These are phyloP conservation scores for Coptodon bakossiorum DNA, from an alignment of 2,113 vertebrate species.

Conservation along the genomic window DNA sequence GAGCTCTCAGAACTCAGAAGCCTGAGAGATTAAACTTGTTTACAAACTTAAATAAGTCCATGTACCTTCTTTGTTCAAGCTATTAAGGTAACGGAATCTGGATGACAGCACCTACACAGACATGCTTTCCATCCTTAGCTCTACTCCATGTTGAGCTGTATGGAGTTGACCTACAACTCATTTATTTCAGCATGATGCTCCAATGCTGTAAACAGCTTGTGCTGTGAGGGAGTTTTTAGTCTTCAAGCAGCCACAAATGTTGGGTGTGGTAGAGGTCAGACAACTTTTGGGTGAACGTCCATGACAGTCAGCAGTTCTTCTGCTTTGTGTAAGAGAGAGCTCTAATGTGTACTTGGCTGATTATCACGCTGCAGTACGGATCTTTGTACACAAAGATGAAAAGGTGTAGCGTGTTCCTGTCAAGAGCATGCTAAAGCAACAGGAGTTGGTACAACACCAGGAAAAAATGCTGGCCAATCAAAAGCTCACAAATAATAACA, in stretches of 20 bases:
- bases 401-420: background rate
- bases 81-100: background rate
- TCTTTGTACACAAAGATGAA: background rate
- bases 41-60: background rate
- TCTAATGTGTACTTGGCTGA: background rate
- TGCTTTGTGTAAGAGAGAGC: background rate
- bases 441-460: background rate
- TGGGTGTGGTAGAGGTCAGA: background rate
- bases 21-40: background rate
- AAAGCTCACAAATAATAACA: background rate
- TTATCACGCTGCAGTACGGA: background rate
- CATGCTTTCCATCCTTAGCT: background rate
- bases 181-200: background rate
- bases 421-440: background rate
- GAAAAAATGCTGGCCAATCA: background rate
- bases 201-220: background rate
- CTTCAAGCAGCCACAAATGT: background rate
- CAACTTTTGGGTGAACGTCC: background rate
- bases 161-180: background rate
- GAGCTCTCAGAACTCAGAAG: background rate
- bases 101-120: background rate
- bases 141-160: background rate
- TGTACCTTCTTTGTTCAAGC: background rate
- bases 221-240: background rate
- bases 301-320: background rate